Conservation (phyloP, 1,140 invertebrate species). For the Halesus radiatus region DNA sequence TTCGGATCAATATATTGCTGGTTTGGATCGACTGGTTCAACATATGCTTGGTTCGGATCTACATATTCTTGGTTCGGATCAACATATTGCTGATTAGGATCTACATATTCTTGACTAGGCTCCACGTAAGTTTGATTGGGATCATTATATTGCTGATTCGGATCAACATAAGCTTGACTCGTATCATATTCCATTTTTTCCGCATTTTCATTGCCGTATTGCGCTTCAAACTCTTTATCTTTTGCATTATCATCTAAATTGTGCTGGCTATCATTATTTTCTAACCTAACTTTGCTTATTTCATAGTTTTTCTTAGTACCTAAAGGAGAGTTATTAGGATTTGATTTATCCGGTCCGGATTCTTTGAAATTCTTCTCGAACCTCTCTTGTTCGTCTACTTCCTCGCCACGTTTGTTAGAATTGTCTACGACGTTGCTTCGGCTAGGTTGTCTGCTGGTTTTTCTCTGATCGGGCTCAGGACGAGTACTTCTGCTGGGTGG, state of each 20-base stretch:
- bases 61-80: constrained; percentile 53
- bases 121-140: background rate
- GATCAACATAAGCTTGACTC: constrained; percentile 28
- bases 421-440: constrained; percentile 11
- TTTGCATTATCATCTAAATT: constrained; percentile 28
- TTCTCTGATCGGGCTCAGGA: constrained; percentile 41
- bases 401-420: background rate
- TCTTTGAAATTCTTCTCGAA: constrained; percentile 46
- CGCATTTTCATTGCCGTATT: background rate
- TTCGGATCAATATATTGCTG: constrained; percentile 47
- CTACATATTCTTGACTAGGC: constrained; percentile 31
- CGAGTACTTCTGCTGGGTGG: constrained; percentile 13
- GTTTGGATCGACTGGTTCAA: constrained; percentile 35
- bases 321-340: constrained; percentile 9
- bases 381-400: constrained; percentile 38
- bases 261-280: constrained; percentile 30
- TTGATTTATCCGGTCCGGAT: constrained; percentile 17
- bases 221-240: constrained; percentile 5
- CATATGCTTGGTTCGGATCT: constrained; percentile 34
- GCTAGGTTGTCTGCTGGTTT: constrained; percentile 9
- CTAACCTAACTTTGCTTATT: background rate
- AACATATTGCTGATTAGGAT: constrained; percentile 41
- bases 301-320: constrained; percentile 24
- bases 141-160: constrained; percentile 34
- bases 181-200: constrained; percentile 8